Evolutionary conservation across 2,113 vertebrate species (phyloP), one percentile per base, ranked within the genome.

Genomic region (Mungos mungo): DNA sequence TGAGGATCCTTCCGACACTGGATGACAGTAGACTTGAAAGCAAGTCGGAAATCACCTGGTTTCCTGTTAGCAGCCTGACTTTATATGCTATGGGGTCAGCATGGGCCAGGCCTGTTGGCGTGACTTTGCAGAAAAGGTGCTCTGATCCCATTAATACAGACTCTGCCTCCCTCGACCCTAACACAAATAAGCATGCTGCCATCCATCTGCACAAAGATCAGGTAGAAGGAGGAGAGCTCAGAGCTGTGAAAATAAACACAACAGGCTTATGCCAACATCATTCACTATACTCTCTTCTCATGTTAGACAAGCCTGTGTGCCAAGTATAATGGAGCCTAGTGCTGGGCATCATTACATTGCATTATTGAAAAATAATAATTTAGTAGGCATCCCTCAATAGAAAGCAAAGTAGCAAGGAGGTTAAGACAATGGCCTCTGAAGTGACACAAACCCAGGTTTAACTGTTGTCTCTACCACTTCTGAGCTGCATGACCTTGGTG

Each of bases 141-240:
- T 84, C 50, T 93, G 87, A 95, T 95, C 93, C 97, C 98, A 98
- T 98, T 95, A 93, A 90, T 63, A 63, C 63, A 25, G 88, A 50
- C 92, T 90, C 80, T 90, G 86, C 94, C 95, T 97, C 89, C 52
- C 88, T 52, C 86, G 41, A 81, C 88, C 84, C 65, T 45, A 84
- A 76, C 83, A 82, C 1, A 2, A 93, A 38, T 52, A 90, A 93
- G 68, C 38, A 3, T 1, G 3, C 92, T 96, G 95, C 72, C 76
- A 80, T 80, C 82, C 76, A 11, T 33, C 27, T 5, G 25, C 9
- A 31, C 25, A 35, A 16, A 93, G 69, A 86, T 65, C 69, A 80
- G 68, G 66, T 19, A 31, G 83, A 81, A 72, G 89, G 72, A 82
- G 66, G 31, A 45, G 41, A 16, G 69, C 80, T 85, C 18, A 18